These are phyloP conservation scores for Bradynema listronoti DNA, from an alignment of 1,140 invertebrate genomes.

Conservation along the genomic window DNA sequence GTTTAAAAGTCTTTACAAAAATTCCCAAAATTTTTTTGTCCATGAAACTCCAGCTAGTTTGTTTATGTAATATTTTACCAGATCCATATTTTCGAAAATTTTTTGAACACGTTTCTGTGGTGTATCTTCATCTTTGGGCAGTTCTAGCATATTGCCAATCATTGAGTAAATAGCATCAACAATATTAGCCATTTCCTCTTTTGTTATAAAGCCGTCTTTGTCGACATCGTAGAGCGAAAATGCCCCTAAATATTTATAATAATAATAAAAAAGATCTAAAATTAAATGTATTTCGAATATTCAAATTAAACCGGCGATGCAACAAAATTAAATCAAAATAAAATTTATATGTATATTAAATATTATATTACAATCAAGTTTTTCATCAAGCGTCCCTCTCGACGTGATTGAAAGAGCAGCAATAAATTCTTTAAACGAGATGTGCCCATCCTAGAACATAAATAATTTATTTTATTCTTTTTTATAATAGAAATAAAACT, in stretches of 20 bases:
- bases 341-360: too few relatives aligned
- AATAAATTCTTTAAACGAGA: slow-evolving; percentile 59
- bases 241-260: slow-evolving; percentile 59
- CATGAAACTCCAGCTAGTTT: slow-evolving; percentile 3
- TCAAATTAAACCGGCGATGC: not conserved
- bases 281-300: not conserved
- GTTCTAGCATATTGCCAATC: slow-evolving; percentile 61
- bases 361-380: slow-evolving; percentile 59
- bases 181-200: slow-evolving; percentile 61
- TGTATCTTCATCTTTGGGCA: slow-evolving; percentile 62
- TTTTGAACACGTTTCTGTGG: slow-evolving; percentile 62
- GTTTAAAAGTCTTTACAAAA: not conserved
- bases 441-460: slow-evolving; percentile 57
- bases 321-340: slow-evolving; percentile 11
- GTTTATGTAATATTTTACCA: slow-evolving; percentile 49
- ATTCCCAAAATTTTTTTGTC: not conserved
- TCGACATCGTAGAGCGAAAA: slow-evolving; percentile 63
- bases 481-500: not conserved
- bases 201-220: slow-evolving; percentile 62
- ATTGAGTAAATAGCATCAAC: slow-evolving; percentile 62
- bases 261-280: not conserved
- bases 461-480: not conserved
- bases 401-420: slow-evolving; percentile 59
- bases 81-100: slow-evolving; percentile 63
- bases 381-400: slow-evolving; percentile 58